Base-by-base conservation (phyloP, 2,797 vertebrate genomes). In the Myotis planiceps region DNA sequence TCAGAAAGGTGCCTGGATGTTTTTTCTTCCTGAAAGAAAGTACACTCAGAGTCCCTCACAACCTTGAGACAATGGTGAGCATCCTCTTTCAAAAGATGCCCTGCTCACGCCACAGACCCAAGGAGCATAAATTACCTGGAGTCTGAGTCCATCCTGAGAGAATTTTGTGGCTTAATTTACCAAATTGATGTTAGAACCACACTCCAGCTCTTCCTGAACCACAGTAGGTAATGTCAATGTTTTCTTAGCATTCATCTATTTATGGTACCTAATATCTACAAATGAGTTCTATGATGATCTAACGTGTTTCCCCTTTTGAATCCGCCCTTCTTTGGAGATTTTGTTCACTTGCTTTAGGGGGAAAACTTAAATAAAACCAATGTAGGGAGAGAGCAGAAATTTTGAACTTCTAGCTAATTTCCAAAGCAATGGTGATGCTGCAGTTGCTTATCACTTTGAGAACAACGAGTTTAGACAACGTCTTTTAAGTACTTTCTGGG, bases 171-270 rank as follows among this genome's bases (percentile, higher is more conserved):
- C 45, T 93, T 89, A 47, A 71, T 90, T 84, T 89, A 81, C 49
- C 55, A 53, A 90, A 93, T 15, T 85, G 63, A 95, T 74, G 68
- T 95, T 58, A 55, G 49, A 71, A 82, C 76, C 69, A 55, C 53
- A 75, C n/a, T 90, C 27, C 14, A 83, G 60, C 42, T 90, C 85
- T 88, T 93, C 51, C 84, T 93, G 88, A 92, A 87, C 92, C 85
- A 72, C 45, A 39, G 16, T n/a, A 90, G 80, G 78, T 84, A 90
- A 94, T 29, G 63, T 78, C 71, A 92, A 37, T 37, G 53, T 90
- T 92, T 95, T 63, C 81, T 96, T 75, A 53, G 25, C 32, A 42
- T 63, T 39, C 68, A 68, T 51, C 45, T 80, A 87, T 94, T 80
- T 81, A 47, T 45, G 60, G 76, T 47, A 76, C 9, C 58, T 88